phyloP scores from a whole-genome alignment of 2,888 invertebrate genomes.

The Arge pagana region DNA sequence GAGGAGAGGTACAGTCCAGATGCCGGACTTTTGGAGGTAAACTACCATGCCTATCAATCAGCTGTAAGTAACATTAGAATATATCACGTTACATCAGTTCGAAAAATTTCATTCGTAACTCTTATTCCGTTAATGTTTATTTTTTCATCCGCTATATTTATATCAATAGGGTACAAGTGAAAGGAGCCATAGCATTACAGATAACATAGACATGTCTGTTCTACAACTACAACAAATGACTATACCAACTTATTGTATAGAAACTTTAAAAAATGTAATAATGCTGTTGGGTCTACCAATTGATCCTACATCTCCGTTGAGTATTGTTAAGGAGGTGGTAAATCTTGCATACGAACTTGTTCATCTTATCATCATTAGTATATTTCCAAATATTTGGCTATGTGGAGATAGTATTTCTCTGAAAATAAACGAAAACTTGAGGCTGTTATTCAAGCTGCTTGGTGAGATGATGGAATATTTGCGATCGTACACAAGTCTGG shows the following conservation, averaged over 20 bases:
- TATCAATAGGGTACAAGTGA: constrained; percentile 39
- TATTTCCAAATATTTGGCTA: constrained; percentile 64
- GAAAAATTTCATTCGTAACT: too few species aligned
- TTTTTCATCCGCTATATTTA: too few species aligned
- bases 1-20: constrained; percentile 44
- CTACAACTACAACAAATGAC: constrained; percentile 58
- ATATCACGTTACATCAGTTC: too few species aligned
- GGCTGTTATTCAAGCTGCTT: constrained; percentile 59
- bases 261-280: constrained; percentile 51
- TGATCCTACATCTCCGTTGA: constrained; percentile 40
- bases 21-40: constrained; percentile 44
- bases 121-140: too few species aligned
- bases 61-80: constrained; percentile 36
- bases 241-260: constrained; percentile 59
- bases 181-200: constrained; percentile 39
- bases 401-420: constrained; percentile 41
- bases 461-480: constrained; percentile 59
- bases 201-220: constrained; percentile 49
- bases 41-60: constrained; percentile 46
- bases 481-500: constrained; percentile 36
- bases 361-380: constrained; percentile 61
- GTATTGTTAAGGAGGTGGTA: constrained; percentile 41
- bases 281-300: constrained; percentile 40
- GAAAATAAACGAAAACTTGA: constrained; percentile 45
- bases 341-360: constrained; percentile 54